Evolutionary conservation across 1,140 invertebrate species (phyloP).

Genomic region (Formica selysi): DNA sequence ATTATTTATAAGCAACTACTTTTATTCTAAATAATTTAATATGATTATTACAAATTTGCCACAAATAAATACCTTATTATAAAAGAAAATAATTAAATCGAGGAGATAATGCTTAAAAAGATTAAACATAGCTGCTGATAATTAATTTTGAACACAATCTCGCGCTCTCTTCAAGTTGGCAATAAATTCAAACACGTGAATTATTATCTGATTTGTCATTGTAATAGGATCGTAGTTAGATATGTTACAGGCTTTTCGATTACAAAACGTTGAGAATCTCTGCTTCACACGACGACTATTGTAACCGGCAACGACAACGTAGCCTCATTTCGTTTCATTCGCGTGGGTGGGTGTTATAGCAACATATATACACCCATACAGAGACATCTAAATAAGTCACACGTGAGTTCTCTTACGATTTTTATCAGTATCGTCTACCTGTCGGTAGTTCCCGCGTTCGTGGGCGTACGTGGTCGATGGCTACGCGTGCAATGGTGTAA

Average conservation of each 20-base stretch:
- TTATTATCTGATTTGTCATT: not conserved
- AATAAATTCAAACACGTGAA: not conserved
- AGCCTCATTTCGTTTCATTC: constrained; percentile 55
- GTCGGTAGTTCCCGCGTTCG: constrained; percentile 40
- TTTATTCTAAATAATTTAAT: not conserved
- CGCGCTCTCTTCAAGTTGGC: not conserved
- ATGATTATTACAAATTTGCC: not conserved
- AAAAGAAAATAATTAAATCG: not conserved
- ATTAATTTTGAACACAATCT: not conserved
- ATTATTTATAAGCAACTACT: not conserved
- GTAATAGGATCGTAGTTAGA: not conserved
- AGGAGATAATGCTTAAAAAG: not conserved
- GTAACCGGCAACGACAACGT: constrained; percentile 35
- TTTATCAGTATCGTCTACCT: constrained; percentile 60
- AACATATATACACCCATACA: not conserved
- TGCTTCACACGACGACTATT: constrained; percentile 37
- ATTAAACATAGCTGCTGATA: not conserved
- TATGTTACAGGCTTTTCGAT: not conserved
- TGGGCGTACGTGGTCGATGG: constrained; percentile 42
- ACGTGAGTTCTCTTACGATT: constrained; percentile 57
- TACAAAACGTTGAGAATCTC: constrained; percentile 45
- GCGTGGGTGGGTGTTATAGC: constrained; percentile 17
- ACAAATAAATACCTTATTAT: not conserved
- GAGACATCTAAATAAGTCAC: constrained; percentile 56
- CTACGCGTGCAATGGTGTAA: constrained; percentile 46